These are phyloP conservation scores for Drosophila kurseongensis DNA, from an alignment of 1,140 invertebrate genomes.

Conservation along the genomic window DNA sequence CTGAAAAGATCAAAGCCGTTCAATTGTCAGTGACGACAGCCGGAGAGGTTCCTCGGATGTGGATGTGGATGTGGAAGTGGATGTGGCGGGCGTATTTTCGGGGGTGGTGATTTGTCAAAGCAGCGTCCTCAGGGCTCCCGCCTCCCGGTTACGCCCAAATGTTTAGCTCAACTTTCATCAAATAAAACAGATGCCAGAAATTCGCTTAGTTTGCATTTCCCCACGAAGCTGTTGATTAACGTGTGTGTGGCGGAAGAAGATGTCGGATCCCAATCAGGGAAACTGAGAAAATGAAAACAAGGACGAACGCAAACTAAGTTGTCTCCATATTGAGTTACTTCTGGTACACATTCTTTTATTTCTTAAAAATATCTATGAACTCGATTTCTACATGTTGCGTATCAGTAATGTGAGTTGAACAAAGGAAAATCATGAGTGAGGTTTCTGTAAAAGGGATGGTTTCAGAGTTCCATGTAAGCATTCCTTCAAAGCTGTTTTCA, in stretches of 20 bases:
- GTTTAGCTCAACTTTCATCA: constrained; percentile 45
- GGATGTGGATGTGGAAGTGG: constrained; percentile 1
- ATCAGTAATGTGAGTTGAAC: no score
- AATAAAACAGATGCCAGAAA: constrained; percentile 53
- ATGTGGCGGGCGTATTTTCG: constrained; percentile 3
- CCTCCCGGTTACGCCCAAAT: constrained; percentile 22
- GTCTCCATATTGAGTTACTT: neutral
- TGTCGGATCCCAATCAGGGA: constrained; percentile 16
- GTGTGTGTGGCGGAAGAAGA: constrained; percentile 7
- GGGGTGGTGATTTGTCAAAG: constrained; percentile 75
- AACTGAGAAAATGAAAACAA: constrained; percentile 27
- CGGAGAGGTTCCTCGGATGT: constrained; percentile 35
- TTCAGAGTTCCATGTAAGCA: no score
- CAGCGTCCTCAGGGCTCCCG: constrained; percentile 33
- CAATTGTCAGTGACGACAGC: constrained; percentile 71
- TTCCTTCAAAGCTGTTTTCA: no score
- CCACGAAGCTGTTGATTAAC: constrained; percentile 38
- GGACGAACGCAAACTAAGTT: neutral
- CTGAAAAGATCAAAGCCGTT: constrained; percentile 80
- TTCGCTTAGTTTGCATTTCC: constrained; percentile 55
- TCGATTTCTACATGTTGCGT: neutral
- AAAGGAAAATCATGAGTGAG: no score
- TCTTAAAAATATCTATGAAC: neutral
- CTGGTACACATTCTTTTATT: neutral
- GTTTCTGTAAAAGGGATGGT: no score